Evolutionary conservation across 2,113 vertebrate genomes (phyloP).

Genomic region (Halcyon malimbica): DNA sequence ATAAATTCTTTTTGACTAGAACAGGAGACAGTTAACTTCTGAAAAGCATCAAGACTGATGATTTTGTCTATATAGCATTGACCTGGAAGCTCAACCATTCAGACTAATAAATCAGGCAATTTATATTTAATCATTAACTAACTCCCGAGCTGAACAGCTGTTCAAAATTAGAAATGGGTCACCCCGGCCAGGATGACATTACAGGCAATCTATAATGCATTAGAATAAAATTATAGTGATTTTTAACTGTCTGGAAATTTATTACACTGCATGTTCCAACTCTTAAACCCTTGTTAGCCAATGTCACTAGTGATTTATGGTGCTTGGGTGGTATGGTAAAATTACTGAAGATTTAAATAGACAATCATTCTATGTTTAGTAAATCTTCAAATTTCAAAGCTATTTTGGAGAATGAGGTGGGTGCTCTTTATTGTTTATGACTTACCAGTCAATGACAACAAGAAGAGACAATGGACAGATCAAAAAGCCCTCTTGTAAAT

Average conservation of each 20-base stretch:
- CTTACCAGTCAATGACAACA: constrained; percentile 67
- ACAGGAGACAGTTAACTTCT: constrained; percentile 90
- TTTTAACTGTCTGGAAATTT: constrained; percentile 99
- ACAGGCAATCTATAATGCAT: constrained; percentile 99
- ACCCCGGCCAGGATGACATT: constrained; percentile 95
- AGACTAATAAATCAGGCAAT: constrained; percentile 99
- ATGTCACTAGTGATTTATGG: constrained; percentile 94
- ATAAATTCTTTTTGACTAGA: constrained; percentile 87
- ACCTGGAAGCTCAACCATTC: constrained; percentile 96
- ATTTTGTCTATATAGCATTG: constrained; percentile 98
- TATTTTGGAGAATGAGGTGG: constrained; percentile 82
- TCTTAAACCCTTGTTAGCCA: constrained; percentile 92
- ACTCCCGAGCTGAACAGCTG: constrained; percentile 97
- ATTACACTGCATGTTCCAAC: constrained; percentile 94
- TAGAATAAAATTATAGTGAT: constrained; percentile 99
- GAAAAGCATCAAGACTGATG: constrained; percentile 98
- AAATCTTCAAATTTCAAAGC: constrained; percentile 86
- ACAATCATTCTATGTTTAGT: constrained; percentile 88
- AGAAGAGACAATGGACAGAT: constrained; percentile 59
- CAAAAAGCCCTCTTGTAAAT: constrained; percentile 45
- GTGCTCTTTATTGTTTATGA: constrained; percentile 79
- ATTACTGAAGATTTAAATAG: constrained; percentile 92
- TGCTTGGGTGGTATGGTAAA: constrained; percentile 82
- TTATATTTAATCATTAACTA: constrained; percentile 99
- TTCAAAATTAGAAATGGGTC: constrained; percentile 99